phyloP scores from a whole-genome alignment of 92 coral and sea anemone genomes.

The Palythoa grandis region DNA sequence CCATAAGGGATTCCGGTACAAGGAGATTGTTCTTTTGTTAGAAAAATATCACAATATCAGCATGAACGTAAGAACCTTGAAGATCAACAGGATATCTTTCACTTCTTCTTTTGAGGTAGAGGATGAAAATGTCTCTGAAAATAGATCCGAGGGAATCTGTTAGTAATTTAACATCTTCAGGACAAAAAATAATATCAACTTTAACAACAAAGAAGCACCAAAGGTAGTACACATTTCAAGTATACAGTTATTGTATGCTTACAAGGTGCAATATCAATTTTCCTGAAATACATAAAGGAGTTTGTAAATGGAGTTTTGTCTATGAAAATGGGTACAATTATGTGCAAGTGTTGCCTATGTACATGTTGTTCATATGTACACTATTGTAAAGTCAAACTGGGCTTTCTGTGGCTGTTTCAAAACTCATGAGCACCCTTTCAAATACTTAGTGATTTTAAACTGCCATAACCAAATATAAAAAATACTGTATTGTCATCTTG shows the following conservation, averaged over 20 bases:
- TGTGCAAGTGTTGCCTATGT: not conserved
- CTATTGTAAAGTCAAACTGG: conserved; percentile 4
- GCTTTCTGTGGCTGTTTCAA: conserved; percentile 1
- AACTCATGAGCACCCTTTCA: not conserved
- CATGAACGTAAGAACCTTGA: too few relatives aligned
- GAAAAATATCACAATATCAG: too few relatives aligned
- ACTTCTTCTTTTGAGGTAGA: conserved; percentile 34
- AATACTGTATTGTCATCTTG: not conserved
- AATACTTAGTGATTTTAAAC: not conserved
- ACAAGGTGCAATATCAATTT: not conserved
- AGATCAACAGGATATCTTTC: conserved; percentile 22
- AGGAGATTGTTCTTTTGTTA: too few relatives aligned
- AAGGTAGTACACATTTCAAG: conserved; percentile 16
- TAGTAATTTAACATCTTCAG: conserved; percentile 35
- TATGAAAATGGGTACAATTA: conserved; percentile 3
- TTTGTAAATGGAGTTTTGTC: conserved; percentile 4
- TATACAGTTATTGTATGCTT: not conserved
- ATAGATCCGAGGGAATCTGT: conserved; percentile 37
- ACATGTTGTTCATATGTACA: not conserved
- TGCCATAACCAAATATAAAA: not conserved
- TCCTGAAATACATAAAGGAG: not conserved
- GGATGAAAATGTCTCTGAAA: conserved; percentile 35
- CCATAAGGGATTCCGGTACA: too few relatives aligned
- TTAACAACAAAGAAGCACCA: conserved; percentile 5
- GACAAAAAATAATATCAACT: conserved; percentile 27